Conservation (phyloP, 2,113 vertebrate species). For the Tursiops truncatus region DNA sequence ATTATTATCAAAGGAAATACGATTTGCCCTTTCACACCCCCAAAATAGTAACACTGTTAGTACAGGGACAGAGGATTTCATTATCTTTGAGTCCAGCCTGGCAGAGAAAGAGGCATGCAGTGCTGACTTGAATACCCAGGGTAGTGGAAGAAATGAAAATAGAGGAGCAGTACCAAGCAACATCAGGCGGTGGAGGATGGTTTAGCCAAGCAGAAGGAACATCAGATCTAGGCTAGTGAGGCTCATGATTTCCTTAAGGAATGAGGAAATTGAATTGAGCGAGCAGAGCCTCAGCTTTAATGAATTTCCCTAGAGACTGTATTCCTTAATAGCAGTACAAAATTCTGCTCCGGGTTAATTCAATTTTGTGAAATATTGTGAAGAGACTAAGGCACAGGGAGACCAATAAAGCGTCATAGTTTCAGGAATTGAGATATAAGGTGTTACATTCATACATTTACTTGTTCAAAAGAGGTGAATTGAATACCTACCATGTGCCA, state of each 20-base stretch:
- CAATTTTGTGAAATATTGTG: background rate
- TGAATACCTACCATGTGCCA: background rate
- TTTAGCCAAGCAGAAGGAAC: background rate
- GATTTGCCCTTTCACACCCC: background rate
- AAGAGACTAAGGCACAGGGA: background rate
- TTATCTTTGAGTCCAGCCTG: fast-evolving
- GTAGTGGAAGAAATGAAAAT: background rate
- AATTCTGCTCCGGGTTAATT: background rate
- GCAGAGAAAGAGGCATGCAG: fast-evolving
- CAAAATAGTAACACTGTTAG: background rate
- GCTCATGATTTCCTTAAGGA: background rate
- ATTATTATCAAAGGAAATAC: background rate
- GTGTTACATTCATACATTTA: background rate
- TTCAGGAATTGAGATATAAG: background rate
- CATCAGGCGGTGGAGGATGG: fast-evolving
- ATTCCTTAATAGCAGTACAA: background rate
- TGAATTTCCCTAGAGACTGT: background rate
- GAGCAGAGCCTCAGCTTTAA: background rate
- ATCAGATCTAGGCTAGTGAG: background rate
- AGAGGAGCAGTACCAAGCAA: fast-evolving
- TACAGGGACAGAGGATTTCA: background rate
- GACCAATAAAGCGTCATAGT: background rate
- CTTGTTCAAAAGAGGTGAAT: background rate
- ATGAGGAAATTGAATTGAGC: background rate
- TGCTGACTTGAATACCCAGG: too few species aligned